Percentiles rank a stretch among this genome's conserved stretches.
Evolutionary conservation across 2,797 vertebrate species (phyloP).

Genomic region (Hemitrygon akajei): DNA sequence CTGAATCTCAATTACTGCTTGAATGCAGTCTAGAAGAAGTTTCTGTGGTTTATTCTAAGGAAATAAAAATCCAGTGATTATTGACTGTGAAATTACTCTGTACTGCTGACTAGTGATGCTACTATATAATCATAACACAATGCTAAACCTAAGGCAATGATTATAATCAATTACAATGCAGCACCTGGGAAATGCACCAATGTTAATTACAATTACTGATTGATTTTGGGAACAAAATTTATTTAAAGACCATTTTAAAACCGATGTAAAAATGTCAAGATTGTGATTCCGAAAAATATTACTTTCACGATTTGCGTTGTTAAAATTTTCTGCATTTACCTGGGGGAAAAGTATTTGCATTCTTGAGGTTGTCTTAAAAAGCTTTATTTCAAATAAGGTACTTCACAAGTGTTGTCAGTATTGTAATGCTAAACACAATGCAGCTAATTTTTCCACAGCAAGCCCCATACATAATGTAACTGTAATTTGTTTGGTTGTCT

Average conservation of each 20-base stretch:
- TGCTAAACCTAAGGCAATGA: neutral
- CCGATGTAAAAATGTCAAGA: neutral
- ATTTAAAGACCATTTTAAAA: neutral
- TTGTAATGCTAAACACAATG: too few species aligned
- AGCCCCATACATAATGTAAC: too few species aligned
- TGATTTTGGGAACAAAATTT: neutral
- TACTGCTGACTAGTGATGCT: neutral
- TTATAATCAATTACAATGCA: neutral
- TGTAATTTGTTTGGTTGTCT: too few species aligned
- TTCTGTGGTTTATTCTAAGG: neutral
- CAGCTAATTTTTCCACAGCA: too few species aligned
- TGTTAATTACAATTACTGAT: neutral
- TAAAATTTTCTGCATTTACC: neutral
- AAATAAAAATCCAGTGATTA: neutral
- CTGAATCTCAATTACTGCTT: conserved; percentile 22
- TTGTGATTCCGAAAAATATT: neutral
- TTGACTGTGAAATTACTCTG: neutral
- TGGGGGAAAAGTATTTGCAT: too few species aligned
- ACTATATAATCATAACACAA: neutral
- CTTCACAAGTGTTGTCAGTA: too few species aligned
- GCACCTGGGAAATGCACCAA: neutral
- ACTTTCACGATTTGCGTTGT: neutral
- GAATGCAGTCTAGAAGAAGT: neutral
- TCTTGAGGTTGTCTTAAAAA: too few species aligned
- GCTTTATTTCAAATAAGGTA: too few species aligned